Percentiles rank a stretch among this genome's conserved stretches.
These are phyloP conservation scores for Dicrurus megarhynchus DNA, from an alignment of 2,113 vertebrate species.

Conservation along the genomic window DNA sequence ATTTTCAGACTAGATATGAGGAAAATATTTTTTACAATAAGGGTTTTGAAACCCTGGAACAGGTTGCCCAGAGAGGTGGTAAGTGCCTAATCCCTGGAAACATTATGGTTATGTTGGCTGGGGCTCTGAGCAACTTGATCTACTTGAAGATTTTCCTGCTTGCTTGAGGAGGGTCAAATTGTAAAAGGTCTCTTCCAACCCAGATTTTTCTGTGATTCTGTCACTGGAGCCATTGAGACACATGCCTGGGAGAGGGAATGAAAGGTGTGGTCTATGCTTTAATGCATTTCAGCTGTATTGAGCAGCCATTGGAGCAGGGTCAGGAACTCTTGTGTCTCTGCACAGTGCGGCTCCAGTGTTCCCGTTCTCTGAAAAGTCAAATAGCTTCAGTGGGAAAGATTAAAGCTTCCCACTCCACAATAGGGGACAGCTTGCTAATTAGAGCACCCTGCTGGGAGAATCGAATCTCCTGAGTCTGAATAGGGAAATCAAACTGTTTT, in stretches of 20 bases:
- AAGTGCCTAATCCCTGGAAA: not conserved
- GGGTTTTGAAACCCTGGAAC: not conserved
- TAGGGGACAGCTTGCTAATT: not conserved
- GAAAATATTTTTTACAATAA: not conserved
- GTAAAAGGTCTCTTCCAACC: not conserved
- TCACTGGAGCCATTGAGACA: not conserved
- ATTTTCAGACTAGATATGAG: not conserved
- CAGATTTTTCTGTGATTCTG: not conserved
- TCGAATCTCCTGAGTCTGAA: not conserved
- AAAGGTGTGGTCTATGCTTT: not conserved
- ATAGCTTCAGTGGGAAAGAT: not conserved
- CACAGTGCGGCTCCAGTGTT: not conserved
- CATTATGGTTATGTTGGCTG: accelerated
- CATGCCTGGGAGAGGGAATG: not conserved
- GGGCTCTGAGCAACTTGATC: not conserved
- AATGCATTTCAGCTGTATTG: not conserved
- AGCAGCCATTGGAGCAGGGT: not conserved
- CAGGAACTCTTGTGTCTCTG: not conserved
- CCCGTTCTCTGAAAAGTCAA: not conserved
- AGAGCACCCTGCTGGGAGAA: not conserved
- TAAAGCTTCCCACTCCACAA: not conserved
- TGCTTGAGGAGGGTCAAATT: not conserved
- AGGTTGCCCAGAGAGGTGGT: not conserved
- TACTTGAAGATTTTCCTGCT: not conserved
- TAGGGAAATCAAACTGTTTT: not conserved